Conservation (phyloP, 2,888 invertebrate species). For the Pteria penguin region DNA sequence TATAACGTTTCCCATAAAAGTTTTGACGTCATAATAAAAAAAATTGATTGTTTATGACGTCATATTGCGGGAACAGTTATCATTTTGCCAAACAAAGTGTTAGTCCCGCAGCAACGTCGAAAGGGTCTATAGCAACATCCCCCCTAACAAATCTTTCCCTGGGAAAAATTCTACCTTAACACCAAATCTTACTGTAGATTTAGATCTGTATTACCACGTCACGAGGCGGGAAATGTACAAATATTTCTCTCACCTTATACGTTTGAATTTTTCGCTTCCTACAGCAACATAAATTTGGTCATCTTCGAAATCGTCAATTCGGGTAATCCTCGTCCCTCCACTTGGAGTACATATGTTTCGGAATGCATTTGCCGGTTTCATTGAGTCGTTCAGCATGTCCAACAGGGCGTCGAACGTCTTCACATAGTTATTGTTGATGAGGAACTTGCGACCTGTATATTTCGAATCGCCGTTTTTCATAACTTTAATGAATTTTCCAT, state of each 20-base stretch:
- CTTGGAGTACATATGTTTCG: slow-evolving; percentile 17
- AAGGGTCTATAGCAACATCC: too few species aligned
- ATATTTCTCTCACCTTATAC: slow-evolving; percentile 8
- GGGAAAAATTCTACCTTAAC: too few species aligned
- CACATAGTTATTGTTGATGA: slow-evolving; percentile 49
- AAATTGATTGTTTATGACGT: too few species aligned
- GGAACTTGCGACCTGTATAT: slow-evolving; percentile 36
- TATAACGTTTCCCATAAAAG: too few species aligned
- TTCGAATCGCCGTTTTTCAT: slow-evolving; percentile 38
- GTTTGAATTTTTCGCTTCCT: slow-evolving; percentile 13
- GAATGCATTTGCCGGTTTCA: slow-evolving; percentile 10
- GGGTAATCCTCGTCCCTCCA: slow-evolving; percentile 13
- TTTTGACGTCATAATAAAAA: too few species aligned
- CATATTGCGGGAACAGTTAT: too few species aligned
- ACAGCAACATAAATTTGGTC: slow-evolving; percentile 25
- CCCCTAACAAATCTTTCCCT: too few species aligned
- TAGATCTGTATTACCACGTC: too few species aligned
- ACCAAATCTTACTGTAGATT: too few species aligned
- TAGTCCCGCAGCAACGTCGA: too few species aligned
- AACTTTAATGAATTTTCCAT: slow-evolving; percentile 30
- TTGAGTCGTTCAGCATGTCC: slow-evolving; percentile 21
- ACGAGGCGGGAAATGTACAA: too few species aligned
- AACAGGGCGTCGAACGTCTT: slow-evolving; percentile 58
- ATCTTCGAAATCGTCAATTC: slow-evolving; percentile 14
- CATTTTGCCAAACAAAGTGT: too few species aligned